Base-by-base conservation (phyloP, 2,113 vertebrate species). In the Thalassarche chlororhynchos region DNA sequence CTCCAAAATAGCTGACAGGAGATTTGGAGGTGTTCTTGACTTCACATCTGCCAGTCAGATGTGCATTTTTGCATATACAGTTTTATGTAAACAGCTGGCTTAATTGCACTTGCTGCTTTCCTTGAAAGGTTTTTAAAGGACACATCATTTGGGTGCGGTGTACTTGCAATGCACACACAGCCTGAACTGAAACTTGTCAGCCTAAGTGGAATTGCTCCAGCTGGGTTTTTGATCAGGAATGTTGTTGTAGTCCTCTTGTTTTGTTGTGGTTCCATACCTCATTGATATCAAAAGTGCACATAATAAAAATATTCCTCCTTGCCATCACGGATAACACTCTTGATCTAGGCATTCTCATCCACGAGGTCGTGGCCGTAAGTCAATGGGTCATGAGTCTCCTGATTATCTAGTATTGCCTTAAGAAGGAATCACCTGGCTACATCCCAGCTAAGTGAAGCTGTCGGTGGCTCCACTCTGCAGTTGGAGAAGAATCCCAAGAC, bases 21-120 rank as follows among this genome's bases (percentile, higher is more conserved):
- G 84, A 20, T 34, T 49, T 46, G 55, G 40, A 93, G 36, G 5
- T 26, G 28, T 38, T 83, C 81, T 32, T 79, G 84, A 54, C 90
- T 87, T 94, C 64, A 18, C 62, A 54, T 77, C 94, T 91, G 93
- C n/a, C 76, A 69, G 42, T 87, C 84, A 70, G 78, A 80, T 70
- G 75, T 51, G 84, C 18, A 74, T 85, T 66, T 93, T 74, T 83
- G 81, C 74, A 32, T 88, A 9, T 24, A 61, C 28, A 21, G 36
- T 69, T 88, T 74, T 86, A 58, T 90, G 61, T 90, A 92, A 96
- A 96, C 52, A 77, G 89, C 72, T 93, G 71, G 71, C 94, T 93
- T 89, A 58, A 44, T 64, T 90, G 84, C 79, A 70, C 51, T 68
- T 46, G n/a, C 58, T 71, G 78, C 93, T 96, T 84, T 70, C 62